phyloP scores from a whole-genome alignment of 2,113 vertebrate species.

The Megalops atlanticus region DNA sequence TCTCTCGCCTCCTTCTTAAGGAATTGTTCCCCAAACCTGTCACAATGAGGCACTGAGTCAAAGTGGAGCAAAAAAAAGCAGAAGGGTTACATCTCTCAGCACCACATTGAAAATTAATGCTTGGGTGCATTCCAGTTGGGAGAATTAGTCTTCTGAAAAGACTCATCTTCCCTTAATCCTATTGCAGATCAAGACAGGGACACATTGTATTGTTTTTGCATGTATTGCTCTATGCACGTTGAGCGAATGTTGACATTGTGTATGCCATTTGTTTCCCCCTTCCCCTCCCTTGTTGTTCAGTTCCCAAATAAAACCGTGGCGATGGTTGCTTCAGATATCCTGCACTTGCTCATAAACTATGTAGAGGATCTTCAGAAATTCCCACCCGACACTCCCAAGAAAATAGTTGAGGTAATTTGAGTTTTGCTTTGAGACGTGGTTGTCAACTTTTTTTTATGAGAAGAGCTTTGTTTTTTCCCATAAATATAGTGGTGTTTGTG shows the following conservation, averaged over 20 bases:
- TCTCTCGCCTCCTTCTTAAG: background rate
- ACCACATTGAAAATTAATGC: conserved; percentile 20
- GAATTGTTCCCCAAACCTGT: background rate
- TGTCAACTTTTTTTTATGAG: no score
- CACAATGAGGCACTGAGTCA: background rate
- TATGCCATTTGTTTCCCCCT: background rate
- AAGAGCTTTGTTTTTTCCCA: no score
- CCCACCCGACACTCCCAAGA: conserved; percentile 88
- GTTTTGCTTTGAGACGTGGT: no score
- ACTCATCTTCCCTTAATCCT: conserved; percentile 34
- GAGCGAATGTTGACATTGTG: background rate
- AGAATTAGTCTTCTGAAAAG: conserved; percentile 33
- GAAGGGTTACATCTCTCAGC: conserved; percentile 9
- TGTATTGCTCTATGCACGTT: background rate
- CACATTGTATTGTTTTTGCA: conserved; percentile 11
- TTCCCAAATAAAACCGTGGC: conserved; percentile 97
- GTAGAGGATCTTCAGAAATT: conserved; percentile 88
- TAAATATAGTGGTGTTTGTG: background rate
- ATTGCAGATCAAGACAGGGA: conserved; percentile 18
- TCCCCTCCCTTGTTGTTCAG: conserved; percentile 63
- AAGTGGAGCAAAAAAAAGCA: conserved; percentile 2
- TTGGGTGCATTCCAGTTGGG: conserved; percentile 33
- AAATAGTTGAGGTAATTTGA: conserved; percentile 88
- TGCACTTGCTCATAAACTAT: conserved; percentile 91
- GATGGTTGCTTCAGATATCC: conserved; percentile 91